Conservation (phyloP, 2,888 invertebrate genomes). For the Galerucella nymphaeae region DNA sequence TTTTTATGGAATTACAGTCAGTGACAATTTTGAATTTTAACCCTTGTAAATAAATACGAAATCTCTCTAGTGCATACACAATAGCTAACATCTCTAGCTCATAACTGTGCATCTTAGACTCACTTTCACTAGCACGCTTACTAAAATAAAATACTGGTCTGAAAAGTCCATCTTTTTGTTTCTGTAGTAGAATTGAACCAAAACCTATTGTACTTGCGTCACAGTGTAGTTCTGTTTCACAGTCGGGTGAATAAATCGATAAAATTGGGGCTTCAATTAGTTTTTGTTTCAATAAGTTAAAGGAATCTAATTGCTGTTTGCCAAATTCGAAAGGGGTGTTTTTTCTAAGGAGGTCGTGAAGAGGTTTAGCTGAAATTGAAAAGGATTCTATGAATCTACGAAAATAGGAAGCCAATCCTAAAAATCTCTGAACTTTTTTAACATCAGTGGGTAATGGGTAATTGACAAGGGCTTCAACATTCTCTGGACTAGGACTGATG, state of each 20-base stretch:
- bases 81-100: too few relatives aligned
- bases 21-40: constrained; percentile 53
- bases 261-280: constrained; percentile 41
- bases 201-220: constrained; percentile 52
- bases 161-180: constrained; percentile 39
- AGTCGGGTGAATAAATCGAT: constrained; percentile 46
- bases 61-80: constrained; percentile 50
- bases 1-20: constrained; percentile 52
- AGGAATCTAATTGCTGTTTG: constrained; percentile 42
- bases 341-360: constrained; percentile 48
- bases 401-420: constrained; percentile 51
- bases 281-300: constrained; percentile 45
- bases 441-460: constrained; percentile 33
- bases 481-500: not conserved
- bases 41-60: constrained; percentile 52
- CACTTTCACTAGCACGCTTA: constrained; percentile 51
- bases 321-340: constrained; percentile 46
- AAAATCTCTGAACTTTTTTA: constrained; percentile 44
- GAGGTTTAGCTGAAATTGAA: constrained; percentile 47
- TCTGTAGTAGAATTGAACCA: constrained; percentile 48
- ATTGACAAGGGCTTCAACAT: constrained; percentile 2
- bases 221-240: constrained; percentile 53
- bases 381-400: constrained; percentile 47
- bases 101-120: constrained; percentile 56
- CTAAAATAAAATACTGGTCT: constrained; percentile 56